Evolutionary conservation across 2,888 invertebrate genomes (phyloP), one percentile per base, ranked within the genome.

Genomic region (Steinernema carpocapsae): DNA sequence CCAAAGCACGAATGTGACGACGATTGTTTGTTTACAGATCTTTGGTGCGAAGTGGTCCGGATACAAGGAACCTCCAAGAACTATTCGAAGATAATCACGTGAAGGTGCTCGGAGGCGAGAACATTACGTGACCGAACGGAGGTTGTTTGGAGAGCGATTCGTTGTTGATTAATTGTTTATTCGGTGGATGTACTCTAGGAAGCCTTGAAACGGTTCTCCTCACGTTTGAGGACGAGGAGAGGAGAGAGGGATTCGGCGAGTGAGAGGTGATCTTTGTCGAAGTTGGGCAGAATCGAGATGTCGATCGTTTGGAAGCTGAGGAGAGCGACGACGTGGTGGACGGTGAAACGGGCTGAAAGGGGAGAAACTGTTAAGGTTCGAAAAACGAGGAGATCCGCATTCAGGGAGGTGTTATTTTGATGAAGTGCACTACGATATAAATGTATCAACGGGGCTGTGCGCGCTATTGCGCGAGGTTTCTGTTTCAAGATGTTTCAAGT

Each of bases 261-360:
- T 6, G 56, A 56, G 56, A 56, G 56, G 24, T 24, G 56, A 22
- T 56, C 56, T 6, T 56, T 24, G 56, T 10, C 56, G 56, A 56
- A 26, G 56, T 56, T 56, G 3, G 56, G 56, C 3, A 56, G 56
- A 26, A 56, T 22, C 56, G 56, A 22, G 56, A 56, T 24, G 56
- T 56, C 24, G 56, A 56, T 26, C 24, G 56, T 19, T 22, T 56
- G 22, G 26, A 56, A 56, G 26, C 56, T 56, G 56, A 10, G 22
- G 6, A 26, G 3, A 26, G 56, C 56, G 56, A 56, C 56, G 26
- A 56, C 26, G 26, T 24, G 2, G 6, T 7, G 6, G 56, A 17
- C 56, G 56, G n/a, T 56, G 56, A 24, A 56, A 56, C 56, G 56
- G 12, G 26, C 56, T 56, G 56, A 43, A 43, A 43, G 14, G 14